Percentiles rank a stretch among this genome's conserved stretches.
phyloP scores from a whole-genome alignment of 92 coral and sea anemone species.

The Epizoanthus scotinus region DNA sequence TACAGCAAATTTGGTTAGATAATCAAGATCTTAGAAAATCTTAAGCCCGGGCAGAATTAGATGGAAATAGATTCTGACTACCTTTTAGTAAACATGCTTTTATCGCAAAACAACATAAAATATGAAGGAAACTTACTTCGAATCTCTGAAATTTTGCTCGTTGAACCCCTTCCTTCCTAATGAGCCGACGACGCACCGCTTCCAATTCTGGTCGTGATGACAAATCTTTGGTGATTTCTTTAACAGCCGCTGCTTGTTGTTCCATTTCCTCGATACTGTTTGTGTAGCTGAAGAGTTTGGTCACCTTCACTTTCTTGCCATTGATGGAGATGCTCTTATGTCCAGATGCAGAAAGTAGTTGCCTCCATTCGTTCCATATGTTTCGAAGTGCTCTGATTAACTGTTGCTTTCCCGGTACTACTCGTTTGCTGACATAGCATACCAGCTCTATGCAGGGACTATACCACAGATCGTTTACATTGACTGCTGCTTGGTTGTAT shows the following conservation, averaged over 20 bases:
- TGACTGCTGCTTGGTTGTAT: slow-evolving; percentile 46
- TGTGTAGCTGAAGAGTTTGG: slow-evolving; percentile 44
- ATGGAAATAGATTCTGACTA: too few relatives aligned
- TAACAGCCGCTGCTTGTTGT: slow-evolving; percentile 40
- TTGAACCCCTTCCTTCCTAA: slow-evolving; percentile 39
- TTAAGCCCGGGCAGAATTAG: too few relatives aligned
- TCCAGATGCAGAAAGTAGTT: slow-evolving; percentile 11
- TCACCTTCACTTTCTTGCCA: slow-evolving; percentile 27
- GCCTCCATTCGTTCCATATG: slow-evolving; percentile 50
- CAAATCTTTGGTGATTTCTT: slow-evolving; percentile 1
- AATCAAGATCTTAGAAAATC: too few relatives aligned
- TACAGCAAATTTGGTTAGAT: too few relatives aligned
- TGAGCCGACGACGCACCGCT: slow-evolving; percentile 33
- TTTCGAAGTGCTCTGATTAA: slow-evolving; percentile 33
- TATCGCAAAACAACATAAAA: too few relatives aligned
- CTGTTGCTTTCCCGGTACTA: slow-evolving; percentile 3
- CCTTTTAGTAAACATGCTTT: too few relatives aligned
- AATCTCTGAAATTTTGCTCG: slow-evolving; percentile 32
- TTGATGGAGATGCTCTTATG: slow-evolving; percentile 25
- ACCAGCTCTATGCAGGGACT: slow-evolving; percentile 42
- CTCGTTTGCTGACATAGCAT: slow-evolving; percentile 36
- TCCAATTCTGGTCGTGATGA: slow-evolving; percentile 3
- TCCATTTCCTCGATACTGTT: slow-evolving; percentile 60
- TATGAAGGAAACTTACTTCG: too few relatives aligned
- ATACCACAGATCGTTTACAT: slow-evolving; percentile 50